These are phyloP conservation scores for Drosophila setosimentum DNA, from an alignment of 2,888 invertebrate genomes.

Conservation along the genomic window DNA sequence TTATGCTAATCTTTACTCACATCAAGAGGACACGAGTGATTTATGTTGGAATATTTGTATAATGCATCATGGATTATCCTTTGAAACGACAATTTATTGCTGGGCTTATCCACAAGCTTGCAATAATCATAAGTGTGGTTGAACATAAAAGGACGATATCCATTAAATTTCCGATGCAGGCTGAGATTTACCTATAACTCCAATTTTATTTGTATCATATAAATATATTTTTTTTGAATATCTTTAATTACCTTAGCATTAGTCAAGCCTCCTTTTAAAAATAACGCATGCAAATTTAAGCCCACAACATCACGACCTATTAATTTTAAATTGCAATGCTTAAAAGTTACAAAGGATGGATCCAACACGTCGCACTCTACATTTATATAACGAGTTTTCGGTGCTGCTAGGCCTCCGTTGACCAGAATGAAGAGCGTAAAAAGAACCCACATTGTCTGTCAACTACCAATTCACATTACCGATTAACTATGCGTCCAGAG, in stretches of 20 bases:
- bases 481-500: no score
- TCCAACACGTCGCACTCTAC: conserved; percentile 25
- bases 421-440: neutral
- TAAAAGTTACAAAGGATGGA: neutral
- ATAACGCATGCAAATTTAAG: conserved; percentile 3
- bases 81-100: conserved; percentile 5
- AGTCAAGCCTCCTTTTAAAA: neutral
- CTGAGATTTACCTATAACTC: conserved; percentile 28
- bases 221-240: neutral
- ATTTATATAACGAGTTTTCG: conserved; percentile 8
- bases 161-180: conserved; percentile 36
- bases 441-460: neutral
- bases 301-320: conserved; percentile 19
- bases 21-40: conserved; percentile 27
- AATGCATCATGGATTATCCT: neutral
- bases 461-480: neutral
- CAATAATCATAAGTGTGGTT: conserved; percentile 39
- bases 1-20: neutral
- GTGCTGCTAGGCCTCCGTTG: neutral
- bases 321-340: conserved; percentile 16
- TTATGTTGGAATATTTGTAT: conserved; percentile 5
- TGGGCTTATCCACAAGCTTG: neutral
- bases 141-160: conserved; percentile 42
- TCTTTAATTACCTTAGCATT: conserved; percentile 22
- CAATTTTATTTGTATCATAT: neutral